These are phyloP conservation scores for Pangasius sanitwongsei DNA, from an alignment of 2,797 vertebrate genomes.

Conservation along the genomic window DNA sequence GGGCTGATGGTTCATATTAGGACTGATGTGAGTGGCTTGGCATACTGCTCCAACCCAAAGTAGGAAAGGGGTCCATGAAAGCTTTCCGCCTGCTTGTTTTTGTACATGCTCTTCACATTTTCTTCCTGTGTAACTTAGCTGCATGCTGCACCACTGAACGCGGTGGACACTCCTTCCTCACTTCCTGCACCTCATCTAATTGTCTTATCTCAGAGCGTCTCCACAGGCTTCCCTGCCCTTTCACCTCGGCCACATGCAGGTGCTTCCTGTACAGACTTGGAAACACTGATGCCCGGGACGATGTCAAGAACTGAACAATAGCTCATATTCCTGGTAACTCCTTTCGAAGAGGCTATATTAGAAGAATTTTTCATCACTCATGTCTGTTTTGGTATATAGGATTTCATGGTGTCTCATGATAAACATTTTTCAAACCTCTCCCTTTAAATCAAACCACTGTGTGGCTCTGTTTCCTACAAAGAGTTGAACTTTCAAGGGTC, in stretches of 20 bases:
- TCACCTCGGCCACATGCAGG: conserved; percentile 40
- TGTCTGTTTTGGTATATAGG: not conserved
- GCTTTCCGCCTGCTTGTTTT: conserved; percentile 45
- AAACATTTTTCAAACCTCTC: not conserved
- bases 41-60: conserved; percentile 18
- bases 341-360: conserved; percentile 30
- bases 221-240: conserved; percentile 4
- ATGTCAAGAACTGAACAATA: conserved; percentile 33
- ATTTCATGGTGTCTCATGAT: not conserved
- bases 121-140: conserved; percentile 23
- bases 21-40: conserved; percentile 28
- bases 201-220: conserved; percentile 33
- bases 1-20: conserved; percentile 47
- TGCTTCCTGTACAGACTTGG: conserved; percentile 46
- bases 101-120: conserved; percentile 15
- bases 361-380: conserved; percentile 5
- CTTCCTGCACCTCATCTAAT: conserved; percentile 41
- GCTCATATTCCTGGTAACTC: conserved; percentile 16
- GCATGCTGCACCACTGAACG: not conserved
- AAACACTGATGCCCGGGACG: not conserved
- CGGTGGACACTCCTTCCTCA: not conserved
- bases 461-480: not conserved
- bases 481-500: not conserved
- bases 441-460: not conserved
- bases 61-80: conserved; percentile 30